Percentiles rank a stretch among this genome's conserved stretches.
Evolutionary conservation across 2,888 invertebrate species (phyloP).

Genomic region (Ectemnius lituratus): DNA sequence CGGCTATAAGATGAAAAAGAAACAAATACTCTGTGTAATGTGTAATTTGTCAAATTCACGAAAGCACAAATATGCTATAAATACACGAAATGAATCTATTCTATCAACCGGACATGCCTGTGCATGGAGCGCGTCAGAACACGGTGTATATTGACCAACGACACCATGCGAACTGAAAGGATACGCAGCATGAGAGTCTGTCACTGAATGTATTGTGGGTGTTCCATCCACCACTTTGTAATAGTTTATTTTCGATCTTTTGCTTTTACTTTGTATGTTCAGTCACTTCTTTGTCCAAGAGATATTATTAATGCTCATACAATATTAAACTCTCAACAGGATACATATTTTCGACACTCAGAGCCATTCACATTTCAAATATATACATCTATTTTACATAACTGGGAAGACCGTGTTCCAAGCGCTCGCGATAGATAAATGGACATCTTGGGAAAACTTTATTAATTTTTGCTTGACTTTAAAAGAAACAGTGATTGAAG

Average conservation of each 20-base stretch:
- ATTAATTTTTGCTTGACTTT: too few species aligned
- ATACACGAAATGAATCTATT: too few species aligned
- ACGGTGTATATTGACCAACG: not conserved
- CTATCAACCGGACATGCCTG: not conserved
- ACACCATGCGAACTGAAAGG: not conserved
- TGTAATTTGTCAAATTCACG: not conserved
- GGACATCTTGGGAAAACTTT: too few species aligned
- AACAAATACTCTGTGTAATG: not conserved
- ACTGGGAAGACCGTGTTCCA: too few species aligned
- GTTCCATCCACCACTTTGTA: slow-evolving; percentile 47
- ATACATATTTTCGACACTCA: too few species aligned
- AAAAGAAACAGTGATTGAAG: too few species aligned
- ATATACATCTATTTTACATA: too few species aligned
- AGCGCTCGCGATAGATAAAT: too few species aligned
- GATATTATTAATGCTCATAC: slow-evolving; percentile 65
- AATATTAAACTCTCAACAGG: slow-evolving; percentile 59
- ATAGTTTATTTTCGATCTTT: slow-evolving; percentile 60
- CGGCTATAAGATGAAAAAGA: slow-evolving; percentile 80
- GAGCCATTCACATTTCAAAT: too few species aligned
- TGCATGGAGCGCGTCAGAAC: not conserved
- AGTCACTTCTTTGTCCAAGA: slow-evolving; percentile 45
- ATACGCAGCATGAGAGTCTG: slow-evolving; percentile 20
- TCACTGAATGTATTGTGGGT: slow-evolving; percentile 31
- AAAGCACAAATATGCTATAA: not conserved
- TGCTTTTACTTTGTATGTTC: slow-evolving; percentile 49